Evolutionary conservation across 2,797 vertebrate genomes (phyloP).

Genomic region (Pangasius sanitwongsei): DNA sequence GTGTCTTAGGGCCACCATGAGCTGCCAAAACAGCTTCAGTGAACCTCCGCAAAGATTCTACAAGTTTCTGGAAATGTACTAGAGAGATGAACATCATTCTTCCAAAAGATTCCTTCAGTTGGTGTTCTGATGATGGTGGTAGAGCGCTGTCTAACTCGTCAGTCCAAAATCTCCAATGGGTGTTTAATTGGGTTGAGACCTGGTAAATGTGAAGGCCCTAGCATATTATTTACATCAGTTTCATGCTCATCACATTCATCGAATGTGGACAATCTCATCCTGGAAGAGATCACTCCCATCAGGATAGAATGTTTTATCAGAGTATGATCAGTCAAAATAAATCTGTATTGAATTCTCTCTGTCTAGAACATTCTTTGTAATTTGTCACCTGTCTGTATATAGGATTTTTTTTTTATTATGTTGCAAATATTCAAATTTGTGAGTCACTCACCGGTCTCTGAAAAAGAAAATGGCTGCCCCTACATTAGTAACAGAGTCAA

Average conservation of each 20-base stretch:
- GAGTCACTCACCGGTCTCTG: slow-evolving; percentile 62
- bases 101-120: neutral
- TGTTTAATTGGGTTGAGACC: neutral
- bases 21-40: neutral
- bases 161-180: neutral
- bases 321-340: neutral
- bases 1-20: neutral
- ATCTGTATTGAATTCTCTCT: neutral
- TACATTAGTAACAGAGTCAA: slow-evolving; percentile 68
- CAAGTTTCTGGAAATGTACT: neutral
- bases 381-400: neutral
- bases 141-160: neutral
- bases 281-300: neutral
- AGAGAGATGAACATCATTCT: neutral
- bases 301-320: neutral
- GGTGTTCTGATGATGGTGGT: neutral
- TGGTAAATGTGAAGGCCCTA: neutral
- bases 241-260: neutral
- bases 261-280: neutral
- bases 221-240: neutral
- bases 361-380: neutral
- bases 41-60: neutral
- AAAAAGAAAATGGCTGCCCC: slow-evolving; percentile 72
- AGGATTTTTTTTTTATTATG: neutral
- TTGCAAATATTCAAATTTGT: neutral